Evolutionary conservation across 2,888 invertebrate genomes (phyloP).

Genomic region (Horisme vitalbata): DNA sequence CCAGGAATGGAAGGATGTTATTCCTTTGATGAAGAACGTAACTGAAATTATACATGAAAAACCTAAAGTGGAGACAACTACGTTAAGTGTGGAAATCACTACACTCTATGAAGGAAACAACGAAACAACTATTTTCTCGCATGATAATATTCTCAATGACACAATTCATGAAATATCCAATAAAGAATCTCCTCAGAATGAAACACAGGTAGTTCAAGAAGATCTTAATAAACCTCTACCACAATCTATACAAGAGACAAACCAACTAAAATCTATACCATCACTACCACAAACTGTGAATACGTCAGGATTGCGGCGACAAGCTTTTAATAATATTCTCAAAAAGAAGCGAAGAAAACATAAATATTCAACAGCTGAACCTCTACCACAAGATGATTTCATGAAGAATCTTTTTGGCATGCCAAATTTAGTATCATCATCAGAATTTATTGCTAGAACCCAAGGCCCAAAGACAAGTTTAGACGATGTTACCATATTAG

Average conservation of each 20-base stretch:
- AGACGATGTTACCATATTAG: slow-evolving; percentile 49
- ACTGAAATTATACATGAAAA: slow-evolving; percentile 38
- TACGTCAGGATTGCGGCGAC: slow-evolving; percentile 54
- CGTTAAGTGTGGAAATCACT: slow-evolving; percentile 24
- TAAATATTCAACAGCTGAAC: slow-evolving; percentile 62
- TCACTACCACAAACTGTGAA: slow-evolving; percentile 46
- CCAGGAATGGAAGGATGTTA: slow-evolving; percentile 58
- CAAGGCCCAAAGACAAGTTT: slow-evolving; percentile 47
- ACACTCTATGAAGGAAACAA: slow-evolving; percentile 27
- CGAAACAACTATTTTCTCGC: slow-evolving; percentile 23
- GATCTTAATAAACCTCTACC: slow-evolving; percentile 32
- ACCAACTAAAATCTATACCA: slow-evolving; percentile 42
- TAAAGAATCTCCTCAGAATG: slow-evolving; percentile 10
- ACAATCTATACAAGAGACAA: slow-evolving; percentile 37
- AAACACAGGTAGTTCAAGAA: slow-evolving; percentile 38
- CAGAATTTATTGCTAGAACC: slow-evolving; percentile 66
- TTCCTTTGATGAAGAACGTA: slow-evolving; percentile 48
- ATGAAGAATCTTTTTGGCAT: slow-evolving; percentile 61
- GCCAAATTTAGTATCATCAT: slow-evolving; percentile 66
- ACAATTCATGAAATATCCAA: neutral
- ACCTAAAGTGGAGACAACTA: slow-evolving; percentile 39
- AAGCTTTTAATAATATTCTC: slow-evolving; percentile 61
- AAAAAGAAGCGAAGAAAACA: slow-evolving; percentile 66
- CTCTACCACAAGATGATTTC: slow-evolving; percentile 54
- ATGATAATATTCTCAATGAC: slow-evolving; percentile 3